These are phyloP conservation scores for Rhinopomastus cyanomelas DNA, from an alignment of 2,113 vertebrate species.

Conservation along the genomic window DNA sequence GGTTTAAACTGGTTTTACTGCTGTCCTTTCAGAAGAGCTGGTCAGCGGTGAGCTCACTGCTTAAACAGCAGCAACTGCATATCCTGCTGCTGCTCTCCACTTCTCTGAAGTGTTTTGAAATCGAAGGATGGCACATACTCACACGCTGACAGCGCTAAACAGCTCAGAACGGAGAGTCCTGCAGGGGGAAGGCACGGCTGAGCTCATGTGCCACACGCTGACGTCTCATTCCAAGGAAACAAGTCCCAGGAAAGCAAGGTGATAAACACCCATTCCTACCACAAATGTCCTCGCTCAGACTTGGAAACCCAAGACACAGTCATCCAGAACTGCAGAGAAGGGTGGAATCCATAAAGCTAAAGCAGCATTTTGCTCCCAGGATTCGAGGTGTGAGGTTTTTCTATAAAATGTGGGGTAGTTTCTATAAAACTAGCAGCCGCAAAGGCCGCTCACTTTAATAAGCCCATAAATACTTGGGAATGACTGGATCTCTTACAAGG, in stretches of 20 bases:
- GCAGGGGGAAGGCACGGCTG: not conserved
- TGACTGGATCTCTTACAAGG: not conserved
- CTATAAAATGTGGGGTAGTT: not conserved
- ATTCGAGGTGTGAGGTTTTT: not conserved
- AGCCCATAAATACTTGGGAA: conserved; percentile 37
- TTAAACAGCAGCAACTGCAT: not conserved
- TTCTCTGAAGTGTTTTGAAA: not conserved
- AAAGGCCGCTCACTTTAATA: conserved; percentile 24
- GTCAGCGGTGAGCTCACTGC: not conserved
- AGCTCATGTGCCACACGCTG: not conserved
- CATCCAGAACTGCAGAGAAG: not conserved
- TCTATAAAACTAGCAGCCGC: not conserved
- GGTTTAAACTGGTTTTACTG: not conserved
- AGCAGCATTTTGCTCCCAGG: not conserved
- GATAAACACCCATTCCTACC: not conserved
- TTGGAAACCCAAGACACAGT: not conserved
- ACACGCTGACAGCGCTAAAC: not conserved
- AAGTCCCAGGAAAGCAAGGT: not conserved
- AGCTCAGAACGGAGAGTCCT: not conserved
- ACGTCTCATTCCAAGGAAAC: not conserved
- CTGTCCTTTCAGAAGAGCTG: not conserved
- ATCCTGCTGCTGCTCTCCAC: not conserved
- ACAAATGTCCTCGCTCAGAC: not conserved
- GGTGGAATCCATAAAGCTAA: not conserved
- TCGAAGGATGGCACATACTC: not conserved